phyloP scores from a whole-genome alignment of 2,113 vertebrate genomes.

The Otocyon megalotis region DNA sequence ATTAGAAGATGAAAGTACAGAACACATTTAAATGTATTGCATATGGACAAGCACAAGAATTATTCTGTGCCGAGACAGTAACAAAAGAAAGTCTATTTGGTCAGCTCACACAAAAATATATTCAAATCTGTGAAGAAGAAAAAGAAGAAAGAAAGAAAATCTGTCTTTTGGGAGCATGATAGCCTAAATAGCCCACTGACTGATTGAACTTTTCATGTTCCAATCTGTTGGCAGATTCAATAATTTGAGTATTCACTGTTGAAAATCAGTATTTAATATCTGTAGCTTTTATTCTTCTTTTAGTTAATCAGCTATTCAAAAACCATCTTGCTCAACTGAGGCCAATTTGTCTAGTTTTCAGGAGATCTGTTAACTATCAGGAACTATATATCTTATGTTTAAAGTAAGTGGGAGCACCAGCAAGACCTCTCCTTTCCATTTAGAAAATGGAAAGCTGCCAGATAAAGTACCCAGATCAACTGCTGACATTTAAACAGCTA shows the following conservation, averaged over 20 bases:
- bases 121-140: not conserved
- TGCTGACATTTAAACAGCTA: constrained; percentile 56
- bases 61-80: not conserved
- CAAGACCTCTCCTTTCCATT: constrained; percentile 52
- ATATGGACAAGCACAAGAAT: not conserved
- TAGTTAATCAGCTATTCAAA: constrained; percentile 56
- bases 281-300: not conserved
- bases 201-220: not conserved
- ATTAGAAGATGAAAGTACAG: not conserved
- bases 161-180: not conserved
- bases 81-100: not conserved
- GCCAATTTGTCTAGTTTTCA: constrained; percentile 31
- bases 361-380: constrained; percentile 14
- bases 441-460: constrained; percentile 43
- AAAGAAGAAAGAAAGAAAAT: not conserved
- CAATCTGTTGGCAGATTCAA: constrained; percentile 18
- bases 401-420: constrained; percentile 26
- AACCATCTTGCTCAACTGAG: not conserved
- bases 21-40: not conserved
- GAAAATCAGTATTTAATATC: constrained; percentile 39
- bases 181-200: not conserved
- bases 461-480: not conserved
- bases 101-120: constrained; percentile 16
- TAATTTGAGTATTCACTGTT: constrained; percentile 16
- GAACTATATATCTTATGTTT: constrained; percentile 38